A percentile compares a stretch with the other conserved stretches of the same genome.
phyloP scores from a whole-genome alignment of 35 echinoderm and acorn worm species.

The Apostichopus californicus region DNA sequence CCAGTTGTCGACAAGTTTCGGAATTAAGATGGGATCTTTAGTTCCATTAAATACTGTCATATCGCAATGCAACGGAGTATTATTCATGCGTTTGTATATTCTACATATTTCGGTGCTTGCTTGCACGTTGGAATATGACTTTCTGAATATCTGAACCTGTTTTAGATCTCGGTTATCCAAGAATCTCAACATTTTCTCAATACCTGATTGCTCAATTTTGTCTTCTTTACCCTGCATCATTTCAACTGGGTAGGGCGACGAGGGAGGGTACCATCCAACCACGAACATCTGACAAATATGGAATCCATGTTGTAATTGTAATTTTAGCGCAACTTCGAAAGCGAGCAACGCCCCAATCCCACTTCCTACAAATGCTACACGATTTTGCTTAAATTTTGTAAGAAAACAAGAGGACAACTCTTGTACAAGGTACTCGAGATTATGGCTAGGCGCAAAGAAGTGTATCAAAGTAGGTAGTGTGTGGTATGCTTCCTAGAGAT shows the following conservation, averaged over 20 bases:
- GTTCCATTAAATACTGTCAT: constrained; percentile 20
- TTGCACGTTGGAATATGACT: neutral
- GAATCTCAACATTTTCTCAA: neutral
- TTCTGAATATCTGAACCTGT: neutral
- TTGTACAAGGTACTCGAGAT: neutral
- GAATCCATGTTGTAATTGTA: neutral
- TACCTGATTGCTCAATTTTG: neutral
- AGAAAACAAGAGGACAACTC: neutral
- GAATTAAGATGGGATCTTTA: neutral
- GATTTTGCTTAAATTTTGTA: neutral
- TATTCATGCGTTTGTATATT: neutral
- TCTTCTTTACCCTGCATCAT: neutral
- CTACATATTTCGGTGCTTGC: neutral
- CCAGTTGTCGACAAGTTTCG: neutral
- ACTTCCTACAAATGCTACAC: constrained; percentile 19
- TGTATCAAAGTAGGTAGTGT: no score
- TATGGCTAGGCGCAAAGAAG: neutral
- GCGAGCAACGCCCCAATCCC: constrained; percentile 30
- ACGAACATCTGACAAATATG: constrained; percentile 1
- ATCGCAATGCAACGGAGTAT: neutral
- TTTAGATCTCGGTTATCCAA: constrained; percentile 31
- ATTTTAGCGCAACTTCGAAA: neutral
- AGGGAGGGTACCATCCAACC: neutral
- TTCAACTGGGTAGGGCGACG: neutral
- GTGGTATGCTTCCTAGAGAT: no score